Conservation (phyloP, 2,113 vertebrate genomes). For the Muntiacus reevesi region DNA sequence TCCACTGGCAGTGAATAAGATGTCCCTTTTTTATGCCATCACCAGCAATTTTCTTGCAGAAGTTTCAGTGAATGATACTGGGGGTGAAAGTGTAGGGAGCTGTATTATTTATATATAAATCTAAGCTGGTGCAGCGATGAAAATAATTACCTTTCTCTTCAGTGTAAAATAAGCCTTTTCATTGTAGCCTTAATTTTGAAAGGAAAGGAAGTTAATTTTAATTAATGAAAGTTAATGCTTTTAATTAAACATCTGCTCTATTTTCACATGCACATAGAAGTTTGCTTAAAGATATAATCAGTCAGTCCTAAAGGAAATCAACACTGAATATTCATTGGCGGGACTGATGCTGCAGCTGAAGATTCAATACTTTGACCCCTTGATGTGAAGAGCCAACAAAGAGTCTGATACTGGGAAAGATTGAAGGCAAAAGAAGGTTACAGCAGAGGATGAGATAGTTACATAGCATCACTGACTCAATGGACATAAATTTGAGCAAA, state of each 20-base stretch:
- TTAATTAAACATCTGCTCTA: conserved; percentile 60
- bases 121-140: background rate
- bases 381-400: background rate
- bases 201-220: conserved; percentile 54
- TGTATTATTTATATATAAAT: background rate
- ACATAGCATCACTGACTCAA: background rate
- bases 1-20: background rate
- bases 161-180: conserved; percentile 23
- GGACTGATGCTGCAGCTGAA: background rate
- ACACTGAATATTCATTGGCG: background rate
- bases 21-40: background rate
- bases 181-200: conserved; percentile 42
- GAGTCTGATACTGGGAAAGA: background rate
- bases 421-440: background rate
- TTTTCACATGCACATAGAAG: background rate
- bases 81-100: background rate
- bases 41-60: background rate
- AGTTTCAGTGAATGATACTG: background rate
- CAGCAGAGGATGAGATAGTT: background rate
- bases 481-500: background rate
- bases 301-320: background rate
- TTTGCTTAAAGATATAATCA: conserved; percentile 24
- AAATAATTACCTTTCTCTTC: conserved; percentile 13
- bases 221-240: conserved; percentile 52
- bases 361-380: background rate